phyloP scores from a whole-genome alignment of 2,797 vertebrate species.

The Scyliorhinus canicula region DNA sequence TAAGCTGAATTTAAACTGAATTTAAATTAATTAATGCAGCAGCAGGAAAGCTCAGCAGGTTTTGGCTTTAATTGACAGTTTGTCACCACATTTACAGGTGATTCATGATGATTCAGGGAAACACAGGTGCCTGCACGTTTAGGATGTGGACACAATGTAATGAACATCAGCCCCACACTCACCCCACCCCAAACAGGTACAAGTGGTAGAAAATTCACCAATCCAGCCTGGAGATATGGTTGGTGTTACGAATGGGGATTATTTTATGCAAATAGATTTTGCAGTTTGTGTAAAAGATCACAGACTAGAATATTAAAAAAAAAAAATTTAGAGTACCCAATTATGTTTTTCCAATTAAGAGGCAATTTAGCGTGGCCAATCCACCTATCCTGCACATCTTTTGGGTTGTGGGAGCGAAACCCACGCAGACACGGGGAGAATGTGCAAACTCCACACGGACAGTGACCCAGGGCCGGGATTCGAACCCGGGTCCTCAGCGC shows the following conservation, averaged over 20 bases:
- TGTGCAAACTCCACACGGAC: too few species aligned
- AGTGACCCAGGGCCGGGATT: too few species aligned
- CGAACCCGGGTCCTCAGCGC: too few species aligned
- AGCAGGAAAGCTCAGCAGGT: neutral
- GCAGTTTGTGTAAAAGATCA: neutral
- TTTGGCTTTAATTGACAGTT: neutral
- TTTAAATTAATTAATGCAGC: neutral
- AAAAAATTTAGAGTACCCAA: too few species aligned
- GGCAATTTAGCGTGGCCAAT: too few species aligned
- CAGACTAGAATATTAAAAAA: rapidly evolving
- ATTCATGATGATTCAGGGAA: neutral
- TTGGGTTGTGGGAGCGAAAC: too few species aligned
- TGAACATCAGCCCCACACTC: neutral
- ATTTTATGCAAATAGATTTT: neutral
- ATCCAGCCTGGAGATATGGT: neutral
- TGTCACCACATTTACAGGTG: neutral
- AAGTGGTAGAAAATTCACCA: neutral
- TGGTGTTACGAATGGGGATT: neutral
- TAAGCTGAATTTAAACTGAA: neutral
- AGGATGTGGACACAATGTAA: neutral
- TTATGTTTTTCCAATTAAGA: too few species aligned
- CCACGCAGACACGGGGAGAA: too few species aligned
- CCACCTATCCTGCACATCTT: too few species aligned
- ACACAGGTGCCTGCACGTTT: neutral
- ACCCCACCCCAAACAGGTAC: neutral